Evolutionary conservation across 1,140 invertebrate species (phyloP).

Genomic region (Cardiocondyla obscurior): DNA sequence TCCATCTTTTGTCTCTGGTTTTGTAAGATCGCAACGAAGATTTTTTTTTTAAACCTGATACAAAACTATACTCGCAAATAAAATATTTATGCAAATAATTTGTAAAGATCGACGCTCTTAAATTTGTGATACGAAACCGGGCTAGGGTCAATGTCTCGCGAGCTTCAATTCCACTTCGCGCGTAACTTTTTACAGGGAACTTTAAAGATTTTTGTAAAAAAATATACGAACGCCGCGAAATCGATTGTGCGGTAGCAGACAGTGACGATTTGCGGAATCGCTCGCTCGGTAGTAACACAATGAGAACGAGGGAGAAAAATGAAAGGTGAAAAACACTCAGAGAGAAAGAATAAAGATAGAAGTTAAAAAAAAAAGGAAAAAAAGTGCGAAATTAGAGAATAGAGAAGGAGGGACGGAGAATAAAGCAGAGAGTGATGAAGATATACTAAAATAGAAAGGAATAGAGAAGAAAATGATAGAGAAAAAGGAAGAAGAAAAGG

Average conservation of each 20-base stretch:
- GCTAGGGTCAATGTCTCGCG: neutral
- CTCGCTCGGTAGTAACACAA: constrained; percentile 37
- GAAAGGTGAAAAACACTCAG: neutral
- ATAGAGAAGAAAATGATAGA: no score
- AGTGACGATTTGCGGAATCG: constrained; percentile 49
- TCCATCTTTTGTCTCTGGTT: neutral
- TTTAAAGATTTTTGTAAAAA: constrained; percentile 28
- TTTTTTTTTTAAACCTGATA: no score
- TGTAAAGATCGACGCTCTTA: neutral
- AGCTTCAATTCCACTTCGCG: neutral
- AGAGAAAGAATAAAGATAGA: neutral
- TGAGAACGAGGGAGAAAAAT: constrained; percentile 6
- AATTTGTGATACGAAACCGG: neutral
- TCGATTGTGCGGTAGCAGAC: constrained; percentile 28
- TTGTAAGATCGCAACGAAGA: neutral
- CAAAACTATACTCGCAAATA: neutral
- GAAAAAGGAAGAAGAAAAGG: neutral
- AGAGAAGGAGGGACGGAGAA: neutral
- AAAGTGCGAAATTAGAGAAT: neutral
- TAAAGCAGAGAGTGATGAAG: neutral
- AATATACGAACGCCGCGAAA: constrained; percentile 17
- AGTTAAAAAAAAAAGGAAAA: neutral
- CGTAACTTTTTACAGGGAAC: no score
- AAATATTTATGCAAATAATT: neutral
- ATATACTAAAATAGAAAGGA: neutral